phyloP scores from a whole-genome alignment of 2,797 vertebrate species.

The Mus minutoides region DNA sequence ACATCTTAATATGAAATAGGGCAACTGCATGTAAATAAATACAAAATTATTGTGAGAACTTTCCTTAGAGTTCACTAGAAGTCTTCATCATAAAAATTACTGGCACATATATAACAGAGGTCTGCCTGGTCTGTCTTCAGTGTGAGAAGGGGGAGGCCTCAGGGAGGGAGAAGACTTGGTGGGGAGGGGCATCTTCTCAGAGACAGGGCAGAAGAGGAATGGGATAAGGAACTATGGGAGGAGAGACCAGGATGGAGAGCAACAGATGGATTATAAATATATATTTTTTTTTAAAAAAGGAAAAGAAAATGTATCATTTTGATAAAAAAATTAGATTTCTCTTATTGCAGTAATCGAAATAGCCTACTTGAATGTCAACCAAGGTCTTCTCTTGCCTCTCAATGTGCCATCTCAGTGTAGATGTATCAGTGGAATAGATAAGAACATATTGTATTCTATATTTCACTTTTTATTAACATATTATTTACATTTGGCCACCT shows the following conservation, averaged over 20 bases:
- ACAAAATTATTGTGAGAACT: neutral
- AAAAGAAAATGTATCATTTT: slow-evolving; percentile 29
- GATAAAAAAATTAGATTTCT: neutral
- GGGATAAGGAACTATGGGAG: too few relatives aligned
- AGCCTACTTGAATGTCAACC: neutral
- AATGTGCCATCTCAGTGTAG: neutral
- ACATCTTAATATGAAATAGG: slow-evolving; percentile 58
- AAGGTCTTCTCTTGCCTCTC: neutral
- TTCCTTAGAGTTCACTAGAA: neutral
- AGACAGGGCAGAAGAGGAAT: too few relatives aligned
- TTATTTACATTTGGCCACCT: neutral
- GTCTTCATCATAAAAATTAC: neutral
- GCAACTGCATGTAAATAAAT: slow-evolving; percentile 45
- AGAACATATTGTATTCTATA: neutral
- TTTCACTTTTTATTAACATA: neutral
- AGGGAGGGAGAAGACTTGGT: too few relatives aligned
- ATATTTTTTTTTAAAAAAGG: too few relatives aligned
- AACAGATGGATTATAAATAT: too few relatives aligned
- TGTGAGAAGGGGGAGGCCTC: too few relatives aligned
- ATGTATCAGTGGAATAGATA: neutral
- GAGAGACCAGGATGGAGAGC: too few relatives aligned
- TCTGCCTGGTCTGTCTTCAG: too few relatives aligned
- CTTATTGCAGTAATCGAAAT: neutral
- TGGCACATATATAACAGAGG: too few relatives aligned
- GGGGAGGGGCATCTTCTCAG: too few relatives aligned